A percentile compares a stretch with the other conserved stretches of the same genome.
Evolutionary conservation across 2,797 vertebrate species (phyloP).

Genomic region (Semaprochilodus insignis): DNA sequence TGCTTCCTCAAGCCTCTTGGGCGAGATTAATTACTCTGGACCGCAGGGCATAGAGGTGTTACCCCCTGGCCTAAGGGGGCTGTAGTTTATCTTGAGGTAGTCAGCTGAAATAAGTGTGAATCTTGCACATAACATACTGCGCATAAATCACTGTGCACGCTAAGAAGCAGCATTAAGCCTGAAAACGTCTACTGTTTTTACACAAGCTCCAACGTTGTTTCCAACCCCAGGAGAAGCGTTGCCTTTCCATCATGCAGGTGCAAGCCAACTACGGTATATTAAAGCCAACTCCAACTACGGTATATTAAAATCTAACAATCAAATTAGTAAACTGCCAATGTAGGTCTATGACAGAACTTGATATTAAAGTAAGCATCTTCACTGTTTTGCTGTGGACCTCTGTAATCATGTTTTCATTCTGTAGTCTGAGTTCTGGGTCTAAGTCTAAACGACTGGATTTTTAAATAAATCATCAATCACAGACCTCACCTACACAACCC

Average conservation of each 20-base stretch:
- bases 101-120: slow-evolving; percentile 34
- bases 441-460: too few species aligned
- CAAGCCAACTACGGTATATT: background rate
- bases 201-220: background rate
- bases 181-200: background rate
- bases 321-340: too few species aligned
- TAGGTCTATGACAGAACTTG: too few species aligned
- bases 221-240: background rate
- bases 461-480: too few species aligned
- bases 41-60: slow-evolving; percentile 12
- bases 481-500: too few species aligned
- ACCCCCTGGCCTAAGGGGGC: slow-evolving; percentile 1
- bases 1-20: background rate
- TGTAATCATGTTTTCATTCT: too few species aligned
- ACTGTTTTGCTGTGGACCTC: too few species aligned
- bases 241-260: background rate
- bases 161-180: background rate
- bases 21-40: slow-evolving; percentile 28
- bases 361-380: too few species aligned
- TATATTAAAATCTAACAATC: too few species aligned
- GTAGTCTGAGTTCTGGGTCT: too few species aligned
- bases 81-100: slow-evolving; percentile 40
- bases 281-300: too few species aligned
- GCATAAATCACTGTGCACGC: background rate
- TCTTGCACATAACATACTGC: background rate